Base-by-base conservation (phyloP, 2,797 vertebrate species). In the Cyclura pinguis region DNA sequence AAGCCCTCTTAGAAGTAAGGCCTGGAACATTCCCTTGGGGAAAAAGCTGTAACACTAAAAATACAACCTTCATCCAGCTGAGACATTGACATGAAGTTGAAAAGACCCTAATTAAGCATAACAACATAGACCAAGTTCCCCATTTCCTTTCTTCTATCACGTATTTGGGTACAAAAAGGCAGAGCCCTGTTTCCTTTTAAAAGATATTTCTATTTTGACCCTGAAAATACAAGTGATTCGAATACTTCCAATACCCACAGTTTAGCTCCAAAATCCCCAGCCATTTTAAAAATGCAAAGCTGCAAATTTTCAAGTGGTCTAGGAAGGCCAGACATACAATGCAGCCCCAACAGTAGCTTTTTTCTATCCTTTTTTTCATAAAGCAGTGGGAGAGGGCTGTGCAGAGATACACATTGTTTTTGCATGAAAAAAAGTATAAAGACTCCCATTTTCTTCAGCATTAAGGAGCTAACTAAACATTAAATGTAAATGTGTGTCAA, bases 201-300 rank as follows among this genome's bases (percentile, higher is more conserved):
- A 29, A 82, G 5, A 1, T 72, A 32, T 47, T 89, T 87, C 73
- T 91, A 85, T 20, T 72, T 42, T 87, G 72, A 57, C n/a, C 55
- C 74, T 72, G 62, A 38, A 81, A 81, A 10, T 1, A 5, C 1
- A 2, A 92, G 38, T n/a, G 2, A 27, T 69, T 91, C 74, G 13
- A 77, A 0, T 35, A 32, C 38, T 62, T 55, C 1, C 74, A 84
- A 86, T 50, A 50, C 29, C 67, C 47, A 52, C 14, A 57, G 42
- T 14, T 77, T 42, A 10, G 14, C 59, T 77, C 8, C 24, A 38
- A 87, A 47, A 35, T 6, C 62, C n/a, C 73, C 8, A 2, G 1
- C 20, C 42, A 32, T n/a, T n/a, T n/a, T 42, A 73, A 55, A 85
- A 86, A 86, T 74, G n/a, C 32, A 86, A 74, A 55, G 72, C 9